Percentiles rank a stretch among this genome's conserved stretches.
phyloP scores from a whole-genome alignment of 2,797 vertebrate genomes.

The Peromyscus eremicus region DNA sequence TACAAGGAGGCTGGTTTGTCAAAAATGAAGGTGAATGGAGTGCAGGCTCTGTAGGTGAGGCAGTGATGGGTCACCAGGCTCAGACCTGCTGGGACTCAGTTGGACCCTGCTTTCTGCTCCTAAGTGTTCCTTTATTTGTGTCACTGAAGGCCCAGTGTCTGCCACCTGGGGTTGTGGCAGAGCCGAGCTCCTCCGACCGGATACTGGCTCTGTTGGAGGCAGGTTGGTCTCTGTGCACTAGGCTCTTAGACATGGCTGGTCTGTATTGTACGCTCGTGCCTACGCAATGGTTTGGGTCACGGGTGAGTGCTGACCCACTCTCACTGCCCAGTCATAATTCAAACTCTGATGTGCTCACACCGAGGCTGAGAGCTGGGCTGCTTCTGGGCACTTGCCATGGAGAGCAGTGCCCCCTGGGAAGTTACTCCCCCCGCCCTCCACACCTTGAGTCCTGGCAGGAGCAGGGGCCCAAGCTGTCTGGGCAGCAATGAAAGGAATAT shows the following conservation, averaged over 20 bases:
- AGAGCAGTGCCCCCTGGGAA: not conserved
- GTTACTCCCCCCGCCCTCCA: not conserved
- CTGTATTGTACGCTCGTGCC: not conserved
- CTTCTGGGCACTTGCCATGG: too few relatives aligned
- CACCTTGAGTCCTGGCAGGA: not conserved
- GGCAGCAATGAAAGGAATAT: not conserved
- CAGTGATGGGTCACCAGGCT: not conserved
- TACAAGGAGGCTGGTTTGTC: slow-evolving; percentile 19
- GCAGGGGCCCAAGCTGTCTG: not conserved
- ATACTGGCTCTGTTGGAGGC: not conserved
- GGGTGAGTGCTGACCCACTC: slow-evolving; percentile 50
- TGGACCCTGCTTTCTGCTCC: not conserved
- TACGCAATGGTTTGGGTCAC: slow-evolving; percentile 70
- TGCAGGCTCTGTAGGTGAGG: slow-evolving; percentile 39
- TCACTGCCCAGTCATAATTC: not conserved
- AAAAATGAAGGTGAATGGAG: slow-evolving; percentile 19
- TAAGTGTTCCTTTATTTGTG: slow-evolving; percentile 12
- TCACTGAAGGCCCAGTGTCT: not conserved
- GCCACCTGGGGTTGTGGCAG: not conserved
- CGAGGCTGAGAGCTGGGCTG: not conserved
- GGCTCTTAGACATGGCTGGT: not conserved
- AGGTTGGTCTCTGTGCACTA: not conserved
- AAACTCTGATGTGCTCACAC: not conserved
- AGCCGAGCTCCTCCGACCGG: not conserved
- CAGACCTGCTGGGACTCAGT: slow-evolving; percentile 56